phyloP scores from a whole-genome alignment of 2,888 invertebrate genomes.

The Steromphala cineraria region DNA sequence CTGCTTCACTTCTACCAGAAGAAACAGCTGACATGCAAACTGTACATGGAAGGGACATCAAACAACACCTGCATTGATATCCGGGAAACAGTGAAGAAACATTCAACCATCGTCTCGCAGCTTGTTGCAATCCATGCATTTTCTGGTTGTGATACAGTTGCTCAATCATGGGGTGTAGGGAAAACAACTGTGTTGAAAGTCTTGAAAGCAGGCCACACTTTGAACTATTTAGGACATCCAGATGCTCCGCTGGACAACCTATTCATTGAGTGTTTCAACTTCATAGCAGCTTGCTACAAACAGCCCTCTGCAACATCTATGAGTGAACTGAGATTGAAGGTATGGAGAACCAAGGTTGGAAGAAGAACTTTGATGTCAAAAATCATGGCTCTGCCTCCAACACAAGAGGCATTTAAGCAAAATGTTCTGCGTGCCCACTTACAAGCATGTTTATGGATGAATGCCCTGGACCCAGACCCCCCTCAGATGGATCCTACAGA shows the following conservation, averaged over 20 bases:
- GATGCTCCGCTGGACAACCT: too few species aligned
- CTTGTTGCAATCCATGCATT: constrained; percentile 26
- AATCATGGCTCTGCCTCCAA: background rate
- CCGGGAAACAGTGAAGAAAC: background rate
- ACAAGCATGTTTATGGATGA: background rate
- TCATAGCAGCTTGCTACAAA: too few species aligned
- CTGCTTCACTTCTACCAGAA: constrained; percentile 19
- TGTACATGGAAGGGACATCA: constrained; percentile 19
- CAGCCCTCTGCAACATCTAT: background rate
- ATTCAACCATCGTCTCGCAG: background rate
- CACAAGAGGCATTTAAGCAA: background rate
- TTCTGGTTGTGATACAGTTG: constrained; percentile 32
- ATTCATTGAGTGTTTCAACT: too few species aligned
- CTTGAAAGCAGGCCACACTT: background rate
- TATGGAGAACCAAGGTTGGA: background rate
- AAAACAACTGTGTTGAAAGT: constrained; percentile 17
- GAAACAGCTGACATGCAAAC: background rate
- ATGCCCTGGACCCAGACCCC: background rate
- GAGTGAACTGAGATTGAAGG: background rate
- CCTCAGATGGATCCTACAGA: background rate
- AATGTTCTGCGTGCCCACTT: background rate
- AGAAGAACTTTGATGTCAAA: background rate
- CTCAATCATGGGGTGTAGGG: constrained; percentile 18
- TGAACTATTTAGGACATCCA: background rate
- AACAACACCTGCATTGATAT: background rate